phyloP scores from a whole-genome alignment of 1,140 invertebrate species.

The Limonius californicus region DNA sequence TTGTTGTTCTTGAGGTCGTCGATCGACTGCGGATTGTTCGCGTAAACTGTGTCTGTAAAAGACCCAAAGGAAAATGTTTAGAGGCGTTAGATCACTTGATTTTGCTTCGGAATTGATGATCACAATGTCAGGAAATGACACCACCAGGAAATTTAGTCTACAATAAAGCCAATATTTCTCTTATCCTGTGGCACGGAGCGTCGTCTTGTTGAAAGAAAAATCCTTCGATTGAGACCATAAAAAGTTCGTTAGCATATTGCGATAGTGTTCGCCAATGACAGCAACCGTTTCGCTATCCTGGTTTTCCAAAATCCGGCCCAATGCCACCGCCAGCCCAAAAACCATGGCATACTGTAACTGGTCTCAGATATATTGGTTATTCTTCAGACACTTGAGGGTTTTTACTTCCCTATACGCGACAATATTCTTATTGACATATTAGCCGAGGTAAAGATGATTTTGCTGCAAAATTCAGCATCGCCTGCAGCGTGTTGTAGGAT shows the following conservation, averaged over 20 bases:
- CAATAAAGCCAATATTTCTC: too few relatives aligned
- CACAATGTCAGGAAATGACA: too few relatives aligned
- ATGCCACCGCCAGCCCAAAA: background rate
- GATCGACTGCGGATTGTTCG: too few relatives aligned
- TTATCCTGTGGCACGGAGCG: too few relatives aligned
- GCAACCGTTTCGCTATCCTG: constrained; percentile 28
- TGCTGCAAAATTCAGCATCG: background rate
- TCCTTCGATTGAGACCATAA: constrained; percentile 17
- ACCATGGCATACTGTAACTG: background rate
- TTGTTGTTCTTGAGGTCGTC: too few relatives aligned
- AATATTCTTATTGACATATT: background rate
- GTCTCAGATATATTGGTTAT: constrained; percentile 14
- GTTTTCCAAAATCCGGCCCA: constrained; percentile 15
- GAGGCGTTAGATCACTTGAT: too few relatives aligned
- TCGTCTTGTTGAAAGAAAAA: too few relatives aligned
- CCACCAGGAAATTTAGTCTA: too few relatives aligned
- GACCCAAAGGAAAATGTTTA: too few relatives aligned
- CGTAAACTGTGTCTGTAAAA: too few relatives aligned
- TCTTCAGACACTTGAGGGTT: background rate
- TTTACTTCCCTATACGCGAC: background rate
- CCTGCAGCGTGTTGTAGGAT: background rate
- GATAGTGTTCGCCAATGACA: constrained; percentile 32
- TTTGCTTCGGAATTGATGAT: too few relatives aligned
- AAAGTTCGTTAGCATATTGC: constrained; percentile 21
- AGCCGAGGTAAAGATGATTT: background rate